These are phyloP conservation scores for Macrophya alboannulata DNA, from an alignment of 2,888 invertebrate species.

Conservation along the genomic window DNA sequence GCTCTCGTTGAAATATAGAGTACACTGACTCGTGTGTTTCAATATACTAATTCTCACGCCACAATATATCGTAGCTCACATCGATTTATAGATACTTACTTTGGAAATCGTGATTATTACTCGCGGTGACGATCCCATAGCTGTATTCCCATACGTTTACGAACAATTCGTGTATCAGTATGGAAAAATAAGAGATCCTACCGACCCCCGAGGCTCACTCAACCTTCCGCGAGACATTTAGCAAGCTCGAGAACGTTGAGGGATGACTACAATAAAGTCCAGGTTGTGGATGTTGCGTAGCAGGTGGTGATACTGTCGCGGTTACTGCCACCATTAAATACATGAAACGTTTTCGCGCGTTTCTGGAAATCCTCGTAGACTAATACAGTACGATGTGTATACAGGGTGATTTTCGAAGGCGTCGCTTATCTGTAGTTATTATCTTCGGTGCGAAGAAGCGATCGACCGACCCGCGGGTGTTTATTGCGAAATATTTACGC, in stretches of 20 bases:
- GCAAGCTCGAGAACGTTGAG: conserved; percentile 17
- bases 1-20: neutral
- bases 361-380: neutral
- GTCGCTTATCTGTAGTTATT: neutral
- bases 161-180: neutral
- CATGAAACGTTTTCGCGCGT: neutral
- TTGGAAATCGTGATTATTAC: neutral
- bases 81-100: neutral
- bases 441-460: neutral
- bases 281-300: conserved; percentile 24
- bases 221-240: neutral
- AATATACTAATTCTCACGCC: neutral
- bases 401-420: neutral
- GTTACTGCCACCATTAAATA: conserved; percentile 40
- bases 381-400: conserved; percentile 11
- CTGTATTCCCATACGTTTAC: neutral
- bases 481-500: neutral
- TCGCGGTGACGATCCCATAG: neutral
- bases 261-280: conserved; percentile 26
- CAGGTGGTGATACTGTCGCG: conserved; percentile 29
- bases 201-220: neutral
- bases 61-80: neutral
- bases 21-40: neutral
- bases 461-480: neutral
- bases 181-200: neutral